These are phyloP conservation scores for Monopterus albus DNA, from an alignment of 2,113 vertebrate species.

Conservation along the genomic window DNA sequence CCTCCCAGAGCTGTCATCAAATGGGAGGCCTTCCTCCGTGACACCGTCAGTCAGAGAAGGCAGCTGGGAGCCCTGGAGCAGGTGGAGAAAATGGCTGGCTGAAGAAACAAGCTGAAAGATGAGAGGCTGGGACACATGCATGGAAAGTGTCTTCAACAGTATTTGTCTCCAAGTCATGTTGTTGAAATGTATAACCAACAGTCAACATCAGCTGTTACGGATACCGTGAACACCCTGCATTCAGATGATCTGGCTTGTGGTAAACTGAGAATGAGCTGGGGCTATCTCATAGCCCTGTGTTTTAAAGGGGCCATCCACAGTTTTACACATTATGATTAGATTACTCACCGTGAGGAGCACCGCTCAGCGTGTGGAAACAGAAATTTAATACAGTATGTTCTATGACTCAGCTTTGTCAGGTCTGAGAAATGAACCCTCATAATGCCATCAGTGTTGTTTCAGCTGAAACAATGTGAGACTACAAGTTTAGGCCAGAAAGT, in stretches of 20 bases:
- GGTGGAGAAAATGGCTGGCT: no score
- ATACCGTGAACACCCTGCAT: neutral
- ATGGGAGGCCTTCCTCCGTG: slow-evolving; percentile 29
- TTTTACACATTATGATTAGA: neutral
- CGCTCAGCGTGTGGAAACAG: no score
- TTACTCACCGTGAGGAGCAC: no score
- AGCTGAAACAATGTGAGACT: neutral
- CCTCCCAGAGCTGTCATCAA: slow-evolving; percentile 44
- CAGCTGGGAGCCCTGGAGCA: no score
- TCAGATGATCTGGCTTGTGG: neutral
- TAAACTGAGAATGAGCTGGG: neutral
- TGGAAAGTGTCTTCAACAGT: neutral
- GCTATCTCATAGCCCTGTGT: no score
- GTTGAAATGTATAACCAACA: neutral
- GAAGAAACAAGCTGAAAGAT: neutral
- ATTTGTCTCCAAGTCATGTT: no score
- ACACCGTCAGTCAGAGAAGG: slow-evolving; percentile 31
- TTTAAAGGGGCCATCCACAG: no score
- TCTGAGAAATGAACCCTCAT: neutral
- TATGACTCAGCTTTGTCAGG: no score
- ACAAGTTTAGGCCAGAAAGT: neutral
- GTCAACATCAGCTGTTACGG: neutral
- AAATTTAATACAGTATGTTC: no score
- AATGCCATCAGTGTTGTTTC: neutral
- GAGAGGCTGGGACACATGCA: neutral